phyloP scores from a whole-genome alignment of 1,140 invertebrate genomes.

The Copidosoma floridanum region DNA sequence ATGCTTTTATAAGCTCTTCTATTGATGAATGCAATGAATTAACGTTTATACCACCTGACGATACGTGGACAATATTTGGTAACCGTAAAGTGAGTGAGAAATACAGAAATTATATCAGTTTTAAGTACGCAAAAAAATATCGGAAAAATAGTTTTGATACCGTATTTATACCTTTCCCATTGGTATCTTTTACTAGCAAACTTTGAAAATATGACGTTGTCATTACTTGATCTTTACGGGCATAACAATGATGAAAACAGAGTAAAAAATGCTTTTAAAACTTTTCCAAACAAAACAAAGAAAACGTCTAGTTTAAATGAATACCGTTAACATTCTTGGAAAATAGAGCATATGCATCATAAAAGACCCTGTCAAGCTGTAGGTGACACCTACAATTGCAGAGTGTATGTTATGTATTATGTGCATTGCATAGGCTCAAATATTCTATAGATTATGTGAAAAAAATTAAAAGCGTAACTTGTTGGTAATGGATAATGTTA shows the following conservation, averaged over 20 bases:
- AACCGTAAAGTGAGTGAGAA: no score
- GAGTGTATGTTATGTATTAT: background rate
- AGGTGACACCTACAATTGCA: background rate
- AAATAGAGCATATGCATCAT: background rate
- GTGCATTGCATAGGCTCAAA: background rate
- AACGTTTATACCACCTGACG: constrained; percentile 17
- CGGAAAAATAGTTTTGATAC: constrained; percentile 20
- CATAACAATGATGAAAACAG: background rate
- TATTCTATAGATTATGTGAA: no score
- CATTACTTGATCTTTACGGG: constrained; percentile 25
- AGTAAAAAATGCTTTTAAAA: background rate
- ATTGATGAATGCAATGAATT: constrained; percentile 16
- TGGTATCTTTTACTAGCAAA: constrained; percentile 20
- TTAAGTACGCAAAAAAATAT: background rate
- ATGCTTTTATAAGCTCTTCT: background rate
- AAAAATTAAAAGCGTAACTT: background rate
- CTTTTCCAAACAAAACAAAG: background rate
- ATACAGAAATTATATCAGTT: background rate
- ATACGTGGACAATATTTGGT: constrained; percentile 4
- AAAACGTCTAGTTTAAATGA: background rate
- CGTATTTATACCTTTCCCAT: constrained; percentile 15
- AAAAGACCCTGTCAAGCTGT: background rate
- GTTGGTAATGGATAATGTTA: no score
- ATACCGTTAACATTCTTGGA: background rate
- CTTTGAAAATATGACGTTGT: constrained; percentile 9